A percentile compares a stretch with the other conserved stretches of the same genome.
These are phyloP conservation scores for Rhincodon typus DNA, from an alignment of 2,797 vertebrate genomes.

Conservation along the genomic window DNA sequence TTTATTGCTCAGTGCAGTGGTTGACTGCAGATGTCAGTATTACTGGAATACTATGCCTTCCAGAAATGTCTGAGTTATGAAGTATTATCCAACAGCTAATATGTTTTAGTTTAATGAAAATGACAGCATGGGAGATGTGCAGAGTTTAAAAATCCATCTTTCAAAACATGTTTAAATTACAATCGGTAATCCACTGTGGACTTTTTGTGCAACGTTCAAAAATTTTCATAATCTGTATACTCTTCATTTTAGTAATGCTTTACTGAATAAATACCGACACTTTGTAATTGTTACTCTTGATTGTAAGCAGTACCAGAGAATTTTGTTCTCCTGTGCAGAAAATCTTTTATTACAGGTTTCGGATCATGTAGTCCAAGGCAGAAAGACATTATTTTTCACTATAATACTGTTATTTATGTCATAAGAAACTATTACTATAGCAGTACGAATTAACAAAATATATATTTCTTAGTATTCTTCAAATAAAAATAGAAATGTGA, in stretches of 20 bases:
- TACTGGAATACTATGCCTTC: neutral
- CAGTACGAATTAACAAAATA: neutral
- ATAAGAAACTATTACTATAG: neutral
- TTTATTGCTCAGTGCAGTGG: conserved; percentile 6
- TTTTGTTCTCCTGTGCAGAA: neutral
- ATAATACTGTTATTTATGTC: neutral
- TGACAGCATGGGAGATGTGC: conserved; percentile 1
- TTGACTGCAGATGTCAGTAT: conserved; percentile 10
- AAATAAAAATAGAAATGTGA: neutral
- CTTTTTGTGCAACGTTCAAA: neutral
- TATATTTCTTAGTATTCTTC: neutral
- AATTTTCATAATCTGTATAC: neutral
- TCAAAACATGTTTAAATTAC: neutral
- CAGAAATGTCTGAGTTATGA: conserved; percentile 11
- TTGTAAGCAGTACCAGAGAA: neutral
- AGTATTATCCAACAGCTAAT: conserved; percentile 18
- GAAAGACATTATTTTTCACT: neutral
- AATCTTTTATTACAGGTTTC: neutral
- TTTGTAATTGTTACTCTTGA: neutral
- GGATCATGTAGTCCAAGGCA: neutral
- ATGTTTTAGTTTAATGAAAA: conserved; percentile 26
- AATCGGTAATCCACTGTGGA: no score
- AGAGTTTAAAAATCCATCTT: neutral
- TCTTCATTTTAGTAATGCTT: neutral
- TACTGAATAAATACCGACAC: neutral